These are phyloP conservation scores for Drosophila lowei DNA, from an alignment of 1,140 invertebrate species.

Conservation along the genomic window DNA sequence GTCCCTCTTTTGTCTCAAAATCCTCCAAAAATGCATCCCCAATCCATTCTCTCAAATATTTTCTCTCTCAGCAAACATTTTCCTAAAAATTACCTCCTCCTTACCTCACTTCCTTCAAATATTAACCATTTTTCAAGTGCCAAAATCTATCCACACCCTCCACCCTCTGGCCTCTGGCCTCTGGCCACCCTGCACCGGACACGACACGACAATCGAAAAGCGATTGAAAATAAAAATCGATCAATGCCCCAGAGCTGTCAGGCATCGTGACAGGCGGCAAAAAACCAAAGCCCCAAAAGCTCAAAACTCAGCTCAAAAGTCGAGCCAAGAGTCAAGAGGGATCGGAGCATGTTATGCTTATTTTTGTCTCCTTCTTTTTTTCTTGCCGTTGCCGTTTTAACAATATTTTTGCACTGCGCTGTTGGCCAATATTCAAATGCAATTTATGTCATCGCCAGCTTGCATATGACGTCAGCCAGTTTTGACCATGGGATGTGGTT, in stretches of 20 bases:
- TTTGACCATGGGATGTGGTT: constrained; percentile 67
- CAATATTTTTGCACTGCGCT: constrained; percentile 20
- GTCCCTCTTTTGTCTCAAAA: too few relatives aligned
- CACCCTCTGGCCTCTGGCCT: too few relatives aligned
- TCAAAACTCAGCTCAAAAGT: constrained; percentile 14
- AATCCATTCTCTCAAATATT: too few relatives aligned
- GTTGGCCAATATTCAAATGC: constrained; percentile 79
- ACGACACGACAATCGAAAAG: background rate
- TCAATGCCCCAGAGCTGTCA: constrained; percentile 47
- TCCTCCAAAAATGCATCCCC: too few relatives aligned
- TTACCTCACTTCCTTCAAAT: constrained; percentile 1
- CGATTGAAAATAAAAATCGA: constrained; percentile 41
- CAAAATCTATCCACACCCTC: background rate
- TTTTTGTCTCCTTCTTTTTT: constrained; percentile 30
- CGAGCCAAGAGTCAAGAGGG: constrained; percentile 3
- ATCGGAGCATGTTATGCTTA: constrained; percentile 42
- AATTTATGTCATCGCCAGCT: constrained; percentile 74
- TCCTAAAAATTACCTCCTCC: background rate
- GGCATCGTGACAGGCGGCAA: constrained; percentile 61
- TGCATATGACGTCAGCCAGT: constrained; percentile 69
- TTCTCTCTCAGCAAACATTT: background rate
- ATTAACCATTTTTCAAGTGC: constrained; percentile 11
- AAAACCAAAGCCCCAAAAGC: constrained; percentile 31
- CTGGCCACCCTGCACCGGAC: background rate
- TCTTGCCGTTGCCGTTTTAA: constrained; percentile 36